phyloP scores from a whole-genome alignment of 2,113 vertebrate genomes.

The Alethe castanea region DNA sequence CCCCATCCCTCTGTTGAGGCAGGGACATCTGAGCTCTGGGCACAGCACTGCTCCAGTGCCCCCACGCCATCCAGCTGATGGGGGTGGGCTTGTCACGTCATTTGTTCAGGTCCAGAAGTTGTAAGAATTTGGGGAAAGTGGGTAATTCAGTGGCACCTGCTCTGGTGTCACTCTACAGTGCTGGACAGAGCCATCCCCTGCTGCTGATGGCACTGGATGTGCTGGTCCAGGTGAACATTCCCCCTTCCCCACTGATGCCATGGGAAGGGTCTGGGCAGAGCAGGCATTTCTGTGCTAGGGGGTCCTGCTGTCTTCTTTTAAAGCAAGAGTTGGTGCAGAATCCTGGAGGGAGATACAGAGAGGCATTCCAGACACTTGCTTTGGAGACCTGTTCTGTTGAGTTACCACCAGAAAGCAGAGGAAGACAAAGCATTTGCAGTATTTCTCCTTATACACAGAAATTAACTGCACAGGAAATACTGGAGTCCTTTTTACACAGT shows the following conservation, averaged over 20 bases:
- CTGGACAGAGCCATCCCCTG: neutral
- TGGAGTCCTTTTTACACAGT: neutral
- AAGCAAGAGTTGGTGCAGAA: neutral
- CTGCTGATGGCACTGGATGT: neutral
- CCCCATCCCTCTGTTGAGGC: neutral
- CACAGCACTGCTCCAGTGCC: neutral
- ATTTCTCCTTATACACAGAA: neutral
- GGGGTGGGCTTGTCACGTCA: accelerated
- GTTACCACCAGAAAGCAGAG: neutral
- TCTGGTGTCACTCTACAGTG: neutral
- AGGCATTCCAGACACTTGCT: neutral
- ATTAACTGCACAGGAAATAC: neutral
- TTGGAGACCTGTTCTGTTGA: neutral
- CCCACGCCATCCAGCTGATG: neutral
- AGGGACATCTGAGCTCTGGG: neutral
- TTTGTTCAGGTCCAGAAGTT: neutral
- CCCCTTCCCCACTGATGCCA: neutral
- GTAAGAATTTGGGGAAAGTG: neutral
- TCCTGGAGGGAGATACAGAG: neutral
- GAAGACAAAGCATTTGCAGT: neutral
- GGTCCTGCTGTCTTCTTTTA: neutral
- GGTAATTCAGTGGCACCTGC: neutral
- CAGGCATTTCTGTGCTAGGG: neutral
- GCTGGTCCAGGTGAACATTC: neutral
- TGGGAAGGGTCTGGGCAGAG: neutral